A percentile compares a stretch with the other conserved stretches of the same genome.
Evolutionary conservation across 2,113 vertebrate genomes (phyloP).

Genomic region (Saiga tatarica): DNA sequence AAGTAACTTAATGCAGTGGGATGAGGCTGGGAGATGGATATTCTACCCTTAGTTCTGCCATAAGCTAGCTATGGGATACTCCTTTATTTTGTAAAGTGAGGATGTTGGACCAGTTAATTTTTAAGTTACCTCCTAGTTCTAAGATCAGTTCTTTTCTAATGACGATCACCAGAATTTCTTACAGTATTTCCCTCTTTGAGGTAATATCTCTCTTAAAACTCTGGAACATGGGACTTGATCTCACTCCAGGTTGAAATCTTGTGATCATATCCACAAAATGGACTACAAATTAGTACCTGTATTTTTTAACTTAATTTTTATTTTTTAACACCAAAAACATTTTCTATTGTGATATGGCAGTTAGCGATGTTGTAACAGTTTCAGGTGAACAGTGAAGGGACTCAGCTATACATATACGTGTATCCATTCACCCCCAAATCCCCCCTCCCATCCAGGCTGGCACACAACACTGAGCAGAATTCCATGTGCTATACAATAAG

Average conservation of each 20-base stretch:
- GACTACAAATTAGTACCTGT: neutral
- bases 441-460: neutral
- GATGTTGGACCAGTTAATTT: neutral
- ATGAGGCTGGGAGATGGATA: neutral
- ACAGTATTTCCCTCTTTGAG: neutral
- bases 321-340: neutral
- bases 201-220: neutral
- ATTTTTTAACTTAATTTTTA: neutral
- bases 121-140: slow-evolving; percentile 2
- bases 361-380: neutral
- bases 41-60: neutral
- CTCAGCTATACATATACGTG: neutral
- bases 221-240: neutral
- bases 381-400: neutral
- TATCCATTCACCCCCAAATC: neutral
- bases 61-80: neutral
- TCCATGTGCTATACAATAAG: neutral
- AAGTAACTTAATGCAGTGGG: neutral
- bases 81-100: neutral
- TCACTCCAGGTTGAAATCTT: neutral
- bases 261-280: neutral
- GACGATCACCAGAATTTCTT: neutral
- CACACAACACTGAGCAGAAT: neutral
- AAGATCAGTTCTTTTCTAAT: neutral
- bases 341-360: neutral